Evolutionary conservation across 2,113 vertebrate species (phyloP).

Genomic region (Ammodramus savannarum): DNA sequence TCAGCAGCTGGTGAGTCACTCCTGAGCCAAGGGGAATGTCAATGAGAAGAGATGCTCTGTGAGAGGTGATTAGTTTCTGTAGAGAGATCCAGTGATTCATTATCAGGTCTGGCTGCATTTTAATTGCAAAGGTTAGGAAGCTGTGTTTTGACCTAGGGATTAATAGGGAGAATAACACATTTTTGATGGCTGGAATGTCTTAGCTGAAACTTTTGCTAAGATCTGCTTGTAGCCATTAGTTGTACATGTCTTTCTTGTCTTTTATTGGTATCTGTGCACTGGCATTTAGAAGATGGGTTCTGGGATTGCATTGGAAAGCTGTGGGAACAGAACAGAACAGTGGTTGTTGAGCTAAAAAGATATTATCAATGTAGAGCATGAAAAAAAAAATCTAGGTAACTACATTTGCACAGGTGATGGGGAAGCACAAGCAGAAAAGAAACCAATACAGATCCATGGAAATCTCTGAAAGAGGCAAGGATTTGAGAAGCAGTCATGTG

Average conservation of each 20-base stretch:
- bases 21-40: slow-evolving; percentile 4
- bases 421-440: background rate
- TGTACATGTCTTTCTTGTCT: background rate
- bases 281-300: background rate
- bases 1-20: slow-evolving; percentile 52
- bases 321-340: background rate
- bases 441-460: background rate
- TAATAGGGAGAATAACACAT: slow-evolving; percentile 2
- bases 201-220: background rate
- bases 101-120: slow-evolving; percentile 15
- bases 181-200: background rate
- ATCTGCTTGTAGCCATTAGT: background rate
- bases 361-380: background rate
- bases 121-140: slow-evolving; percentile 36
- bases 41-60: background rate
- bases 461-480: background rate
- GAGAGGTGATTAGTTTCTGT: slow-evolving; percentile 31
- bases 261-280: background rate
- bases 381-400: background rate
- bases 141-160: background rate
- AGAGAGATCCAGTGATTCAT: slow-evolving; percentile 23
- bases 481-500: background rate
- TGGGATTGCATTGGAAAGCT: background rate
- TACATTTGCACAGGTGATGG: background rate
- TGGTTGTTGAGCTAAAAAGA: background rate